Base-by-base conservation (phyloP, 1,140 invertebrate genomes). In the Drosophila busckii region DNA sequence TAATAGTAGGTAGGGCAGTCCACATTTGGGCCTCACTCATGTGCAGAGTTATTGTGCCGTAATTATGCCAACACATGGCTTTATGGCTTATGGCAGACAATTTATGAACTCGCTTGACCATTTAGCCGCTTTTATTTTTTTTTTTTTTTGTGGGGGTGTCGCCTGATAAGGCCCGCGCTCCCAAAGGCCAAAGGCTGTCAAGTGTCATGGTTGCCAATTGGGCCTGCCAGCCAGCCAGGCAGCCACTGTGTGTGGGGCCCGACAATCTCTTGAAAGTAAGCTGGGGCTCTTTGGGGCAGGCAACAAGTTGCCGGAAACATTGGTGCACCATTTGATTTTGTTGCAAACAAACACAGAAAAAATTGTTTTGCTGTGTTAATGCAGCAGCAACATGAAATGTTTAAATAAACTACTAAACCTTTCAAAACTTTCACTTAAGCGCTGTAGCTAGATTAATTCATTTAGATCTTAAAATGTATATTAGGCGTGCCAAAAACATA, bases 21-120 rank as follows among this genome's bases (percentile, higher is more conserved):
- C 70, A 75, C 70, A 73, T 80, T 73, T 78, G 73, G 73, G 68
- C 71, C 70, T n/a, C 64, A 68, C 55, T 55, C 67, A 63, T 58
- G 66, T 46, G 65, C 65, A 32, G 50, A 52, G 55, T 40, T 66
- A 67, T 62, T 54, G 69, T 55, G 49, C 37, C 54, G 75, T 56
- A 80, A 80, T 80, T 82, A 80, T 80, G 73, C 75, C 73, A 80
- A 82, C 75, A 80, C 64, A 82, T 80, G 63, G 75, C 59, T 61
- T 52, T 59, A 82, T 80, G 63, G 75, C 59, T 61, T 52, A 63
- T 63, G 29, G 6, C 32, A 64, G 19, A 37, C 55, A 75, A 82
- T 75, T 80, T 75, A 82, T 80, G 64, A 83, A 69, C 75, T 68
- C 48, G 34, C 34, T 50, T 80, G 73, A 75, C 75, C 75, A 82